Evolutionary conservation across 2,797 vertebrate genomes (phyloP), one percentile per base, ranked within the genome.

Genomic region (Manis pentadactyla): DNA sequence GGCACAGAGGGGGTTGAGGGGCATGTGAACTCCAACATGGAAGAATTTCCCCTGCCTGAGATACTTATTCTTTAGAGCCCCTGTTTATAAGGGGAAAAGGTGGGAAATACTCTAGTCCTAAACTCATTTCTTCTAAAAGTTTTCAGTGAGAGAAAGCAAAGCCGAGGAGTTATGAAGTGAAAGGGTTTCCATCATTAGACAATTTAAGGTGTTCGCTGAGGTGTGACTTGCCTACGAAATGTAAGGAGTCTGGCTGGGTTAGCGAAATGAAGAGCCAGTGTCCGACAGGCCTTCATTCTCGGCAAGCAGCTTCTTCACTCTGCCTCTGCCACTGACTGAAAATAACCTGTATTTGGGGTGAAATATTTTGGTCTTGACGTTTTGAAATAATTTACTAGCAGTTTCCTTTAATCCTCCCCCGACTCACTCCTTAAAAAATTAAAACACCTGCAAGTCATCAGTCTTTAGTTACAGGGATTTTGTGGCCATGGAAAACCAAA

Each of bases 101-200:
- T 37, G 73, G 66, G 69, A 79, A 97, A 83, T 61, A 5, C 42
- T 6, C 27, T 46, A 1, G 51, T 69, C 39, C 18, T 93, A 91
- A 25, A 51, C 2, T 81, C 2, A 61, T 66, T 91, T 92, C 15
- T 37, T 49, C 88, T 27, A 49, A 73, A 1, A 49, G n/a, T 82
- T 96, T 93, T 12, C 68, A 79, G n/a, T 31, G 84, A 90, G 27
- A 86, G n/a, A 87, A 96, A 95, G 8, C 66, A 82, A 95, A 94
- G 39, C 7, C 82, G 78, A 63, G 59, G 86, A 97, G 78, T 59
- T 15, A 74, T 6, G n/a, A 0, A 7, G 73, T 79, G 2, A 64
- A 94, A 91, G 82, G 4, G 29, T 91, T 78, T 92, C 63, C 17
- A 49, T 31, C 34, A 94, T 88, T 63, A 63, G 37, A 14, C 4